Conservation (phyloP, 2,888 invertebrate species). For the Resseliella maxima region DNA sequence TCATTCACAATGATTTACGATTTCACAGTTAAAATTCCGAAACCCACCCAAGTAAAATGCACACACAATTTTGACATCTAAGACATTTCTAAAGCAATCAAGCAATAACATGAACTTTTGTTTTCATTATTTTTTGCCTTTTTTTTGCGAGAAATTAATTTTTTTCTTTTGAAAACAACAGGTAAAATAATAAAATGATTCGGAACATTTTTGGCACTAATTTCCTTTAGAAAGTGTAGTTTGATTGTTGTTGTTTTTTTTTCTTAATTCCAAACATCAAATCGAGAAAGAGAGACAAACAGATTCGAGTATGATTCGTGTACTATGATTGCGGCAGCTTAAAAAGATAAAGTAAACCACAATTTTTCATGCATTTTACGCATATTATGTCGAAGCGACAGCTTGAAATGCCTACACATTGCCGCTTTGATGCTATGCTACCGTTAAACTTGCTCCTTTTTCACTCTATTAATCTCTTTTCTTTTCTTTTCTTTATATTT, state of each 20-base stretch:
- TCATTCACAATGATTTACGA: slow-evolving; percentile 25
- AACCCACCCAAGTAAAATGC: background rate
- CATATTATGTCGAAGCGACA: slow-evolving; percentile 45
- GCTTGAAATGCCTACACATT: slow-evolving; percentile 53
- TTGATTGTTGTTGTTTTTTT: background rate
- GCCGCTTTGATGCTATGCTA: slow-evolving; percentile 54
- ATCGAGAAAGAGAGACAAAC: background rate
- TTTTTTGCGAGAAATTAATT: too few relatives aligned
- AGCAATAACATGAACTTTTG: background rate
- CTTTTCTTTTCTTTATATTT: background rate
- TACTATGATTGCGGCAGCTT: slow-evolving; percentile 17
- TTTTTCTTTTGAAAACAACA: too few relatives aligned
- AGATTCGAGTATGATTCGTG: background rate
- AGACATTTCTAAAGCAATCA: background rate
- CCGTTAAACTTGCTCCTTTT: slow-evolving; percentile 28
- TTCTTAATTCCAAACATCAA: background rate
- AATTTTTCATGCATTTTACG: slow-evolving; percentile 56
- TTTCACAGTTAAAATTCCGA: background rate
- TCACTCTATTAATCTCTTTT: background rate
- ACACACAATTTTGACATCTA: too few relatives aligned
- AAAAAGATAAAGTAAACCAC: slow-evolving; percentile 55
- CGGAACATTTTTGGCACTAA: background rate
- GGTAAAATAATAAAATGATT: background rate
- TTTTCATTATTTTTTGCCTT: background rate
- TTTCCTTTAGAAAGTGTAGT: background rate